phyloP scores from a whole-genome alignment of 37 sponge, comb jelly and placozoan genomes.

The Amphimedon queenslandica region DNA sequence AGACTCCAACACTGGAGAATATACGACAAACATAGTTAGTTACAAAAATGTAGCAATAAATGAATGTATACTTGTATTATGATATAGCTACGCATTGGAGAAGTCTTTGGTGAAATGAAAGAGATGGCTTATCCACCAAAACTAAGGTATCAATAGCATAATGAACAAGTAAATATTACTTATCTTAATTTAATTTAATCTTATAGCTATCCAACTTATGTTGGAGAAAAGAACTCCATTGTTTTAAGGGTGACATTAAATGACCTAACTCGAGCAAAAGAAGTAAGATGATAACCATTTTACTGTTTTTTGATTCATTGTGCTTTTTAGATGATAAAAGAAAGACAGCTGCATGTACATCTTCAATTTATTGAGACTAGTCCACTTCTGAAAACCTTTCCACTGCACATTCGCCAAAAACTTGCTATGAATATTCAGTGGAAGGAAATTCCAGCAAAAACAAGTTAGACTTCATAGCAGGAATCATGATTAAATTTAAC shows the following conservation, averaged over 20 bases:
- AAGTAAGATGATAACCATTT: neutral
- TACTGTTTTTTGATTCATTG: neutral
- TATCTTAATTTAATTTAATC: neutral
- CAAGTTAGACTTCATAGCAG: slow-evolving; percentile 5
- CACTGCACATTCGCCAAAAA: slow-evolving; percentile 5
- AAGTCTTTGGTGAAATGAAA: slow-evolving; percentile 33
- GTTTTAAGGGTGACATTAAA: slow-evolving; percentile 29
- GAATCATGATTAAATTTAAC: too few relatives aligned
- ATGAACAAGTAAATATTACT: neutral
- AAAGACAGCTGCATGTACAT: neutral
- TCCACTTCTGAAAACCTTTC: slow-evolving; percentile 25
- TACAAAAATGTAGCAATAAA: neutral
- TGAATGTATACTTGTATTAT: neutral
- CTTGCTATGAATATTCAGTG: slow-evolving; percentile 27
- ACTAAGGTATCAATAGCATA: neutral
- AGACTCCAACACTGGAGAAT: slow-evolving; percentile 1
- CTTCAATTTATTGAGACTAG: slow-evolving; percentile 21
- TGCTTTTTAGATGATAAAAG: slow-evolving; percentile 1
- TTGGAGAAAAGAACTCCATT: slow-evolving; percentile 4
- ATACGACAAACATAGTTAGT: slow-evolving; percentile 24
- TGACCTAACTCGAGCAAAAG: slow-evolving; percentile 27
- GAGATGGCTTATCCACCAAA: neutral
- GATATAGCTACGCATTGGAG: slow-evolving; percentile 25
- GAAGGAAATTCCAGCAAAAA: slow-evolving; percentile 16
- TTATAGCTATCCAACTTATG: slow-evolving; percentile 30